Conservation (phyloP, 2,888 invertebrate species). For the Odontocolon sp. region DNA sequence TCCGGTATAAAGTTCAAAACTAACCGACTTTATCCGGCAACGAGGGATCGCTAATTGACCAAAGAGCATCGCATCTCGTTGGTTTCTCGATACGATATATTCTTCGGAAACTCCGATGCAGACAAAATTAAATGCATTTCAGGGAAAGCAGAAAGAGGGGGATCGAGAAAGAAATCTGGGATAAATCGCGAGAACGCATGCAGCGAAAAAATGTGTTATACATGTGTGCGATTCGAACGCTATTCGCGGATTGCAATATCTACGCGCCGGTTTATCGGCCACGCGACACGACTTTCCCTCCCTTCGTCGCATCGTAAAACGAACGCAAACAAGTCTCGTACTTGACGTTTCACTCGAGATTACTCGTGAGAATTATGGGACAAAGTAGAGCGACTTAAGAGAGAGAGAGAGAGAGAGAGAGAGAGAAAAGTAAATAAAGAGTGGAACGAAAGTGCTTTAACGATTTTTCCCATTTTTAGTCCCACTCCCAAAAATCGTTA, state of each 20-base stretch:
- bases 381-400: slow-evolving; percentile 12
- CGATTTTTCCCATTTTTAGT: too few species aligned
- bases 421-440: background rate
- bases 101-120: background rate
- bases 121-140: too few species aligned
- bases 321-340: background rate
- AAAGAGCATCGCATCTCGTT: slow-evolving; percentile 47
- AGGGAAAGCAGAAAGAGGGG: too few species aligned
- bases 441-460: background rate
- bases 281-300: slow-evolving; percentile 21
- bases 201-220: background rate
- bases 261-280: slow-evolving; percentile 5
- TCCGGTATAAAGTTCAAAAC: slow-evolving; percentile 67
- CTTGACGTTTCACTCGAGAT: background rate
- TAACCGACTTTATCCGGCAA: slow-evolving; percentile 58
- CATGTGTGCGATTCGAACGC: background rate
- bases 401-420: background rate
- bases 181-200: background rate
- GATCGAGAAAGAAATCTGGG: background rate
- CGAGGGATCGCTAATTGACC: slow-evolving; percentile 43
- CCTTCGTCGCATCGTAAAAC: background rate
- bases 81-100: slow-evolving; percentile 12
- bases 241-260: background rate
- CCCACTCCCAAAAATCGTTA: too few species aligned
- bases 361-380: background rate